Percentiles rank a stretch among this genome's conserved stretches.
These are phyloP conservation scores for Pardosa pseudoannulata DNA, from an alignment of 2,888 invertebrate species.

Conservation along the genomic window DNA sequence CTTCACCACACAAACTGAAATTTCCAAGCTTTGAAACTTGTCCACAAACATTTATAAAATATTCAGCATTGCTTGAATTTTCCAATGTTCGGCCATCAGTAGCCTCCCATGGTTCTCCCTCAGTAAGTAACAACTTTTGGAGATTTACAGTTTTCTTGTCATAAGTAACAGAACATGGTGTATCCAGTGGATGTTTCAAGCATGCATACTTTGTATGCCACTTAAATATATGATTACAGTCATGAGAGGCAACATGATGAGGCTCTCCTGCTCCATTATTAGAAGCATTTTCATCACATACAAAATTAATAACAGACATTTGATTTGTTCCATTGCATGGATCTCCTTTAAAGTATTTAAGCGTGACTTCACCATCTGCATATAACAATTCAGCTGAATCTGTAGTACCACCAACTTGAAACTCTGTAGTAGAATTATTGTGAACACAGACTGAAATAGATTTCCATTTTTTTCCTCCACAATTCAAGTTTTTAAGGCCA, in stretches of 20 bases:
- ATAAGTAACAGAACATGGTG: conserved; percentile 44
- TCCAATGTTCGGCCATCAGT: conserved; percentile 24
- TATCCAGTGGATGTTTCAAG: conserved; percentile 45
- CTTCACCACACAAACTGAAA: conserved; percentile 44
- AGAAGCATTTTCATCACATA: conserved; percentile 74
- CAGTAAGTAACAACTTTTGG: conserved; percentile 19
- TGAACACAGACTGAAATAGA: conserved; percentile 58
- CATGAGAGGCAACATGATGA: conserved; percentile 45
- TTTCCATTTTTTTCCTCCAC: conserved; percentile 50
- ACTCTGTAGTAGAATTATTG: neutral
- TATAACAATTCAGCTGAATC: conserved; percentile 40
- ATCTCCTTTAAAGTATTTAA: conserved; percentile 53
- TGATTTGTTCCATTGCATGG: conserved; percentile 69
- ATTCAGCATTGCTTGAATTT: conserved; percentile 19
- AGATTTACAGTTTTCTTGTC: conserved; percentile 47
- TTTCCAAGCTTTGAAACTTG: conserved; percentile 42
- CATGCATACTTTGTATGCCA: conserved; percentile 71
- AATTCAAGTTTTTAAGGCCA: conserved; percentile 36
- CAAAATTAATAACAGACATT: conserved; percentile 76
- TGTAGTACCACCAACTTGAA: conserved; percentile 22
- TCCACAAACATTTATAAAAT: conserved; percentile 72
- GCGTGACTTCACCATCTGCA: conserved; percentile 62
- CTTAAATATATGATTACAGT: conserved; percentile 64
- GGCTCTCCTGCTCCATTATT: conserved; percentile 46
- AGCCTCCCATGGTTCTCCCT: conserved; percentile 63